Evolutionary conservation across 2,888 invertebrate species (phyloP).

Genomic region (Tiliacea aurago): DNA sequence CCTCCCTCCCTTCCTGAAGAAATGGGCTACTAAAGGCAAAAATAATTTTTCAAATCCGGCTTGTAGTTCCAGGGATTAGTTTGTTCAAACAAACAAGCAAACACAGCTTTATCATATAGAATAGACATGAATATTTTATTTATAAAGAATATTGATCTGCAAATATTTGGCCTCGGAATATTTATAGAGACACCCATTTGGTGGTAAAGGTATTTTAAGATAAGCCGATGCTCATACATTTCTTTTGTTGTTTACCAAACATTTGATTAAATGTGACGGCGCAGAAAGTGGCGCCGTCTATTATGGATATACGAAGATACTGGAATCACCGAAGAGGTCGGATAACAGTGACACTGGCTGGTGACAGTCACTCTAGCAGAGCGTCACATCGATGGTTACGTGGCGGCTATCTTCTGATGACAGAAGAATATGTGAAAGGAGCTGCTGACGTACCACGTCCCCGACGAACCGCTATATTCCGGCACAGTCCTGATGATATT

Average conservation of each 20-base stretch:
- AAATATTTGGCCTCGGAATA: slow-evolving; percentile 27
- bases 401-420: too few species aligned
- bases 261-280: too few species aligned
- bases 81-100: not conserved
- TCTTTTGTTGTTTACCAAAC: not conserved
- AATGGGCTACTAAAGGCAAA: not conserved
- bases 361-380: too few species aligned
- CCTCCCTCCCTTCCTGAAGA: not conserved
- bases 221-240: not conserved
- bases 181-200: slow-evolving; percentile 6
- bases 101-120: not conserved
- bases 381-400: too few species aligned
- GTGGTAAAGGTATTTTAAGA: not conserved
- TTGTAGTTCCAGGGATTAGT: not conserved
- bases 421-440: too few species aligned
- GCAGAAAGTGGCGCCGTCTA: too few species aligned
- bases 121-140: slow-evolving; percentile 28
- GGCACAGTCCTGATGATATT: too few species aligned
- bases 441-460: too few species aligned
- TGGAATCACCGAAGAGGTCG: too few species aligned
- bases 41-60: not conserved
- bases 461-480: too few species aligned
- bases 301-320: too few species aligned
- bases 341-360: too few species aligned
- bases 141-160: slow-evolving; percentile 21